Base-by-base conservation (phyloP, 1,140 invertebrate genomes). In the Leptopilina boulardi region DNA sequence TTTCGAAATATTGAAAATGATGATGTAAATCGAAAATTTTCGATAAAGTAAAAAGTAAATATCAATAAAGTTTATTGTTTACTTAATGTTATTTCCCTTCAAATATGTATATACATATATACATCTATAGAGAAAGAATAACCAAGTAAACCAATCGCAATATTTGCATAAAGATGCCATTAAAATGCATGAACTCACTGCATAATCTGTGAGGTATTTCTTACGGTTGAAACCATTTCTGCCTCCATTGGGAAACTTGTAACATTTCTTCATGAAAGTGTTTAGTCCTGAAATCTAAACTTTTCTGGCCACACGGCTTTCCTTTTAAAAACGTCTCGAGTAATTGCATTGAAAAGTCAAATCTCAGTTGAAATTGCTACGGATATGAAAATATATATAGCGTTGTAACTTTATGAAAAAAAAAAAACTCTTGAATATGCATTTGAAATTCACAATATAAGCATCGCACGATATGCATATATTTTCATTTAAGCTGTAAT, bases 311-410 rank as follows among this genome's bases (percentile, higher is more conserved):
- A 13, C 34, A 9, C 9, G 34, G 59, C 23, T 66, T 30, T 15
- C 42, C 3, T 3, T 23, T 66, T 34, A 66, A 66, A 66, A 66
- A 30, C 11, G 23, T 30, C 26, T 6, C 26, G 26, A 66, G 26
- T 66, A 66, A 66, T 66, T 66, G 23, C 59, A 66, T 66, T 66
- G 21, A 66, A 66, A 66, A 66, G 59, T 66, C 59, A 66, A 66
- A 30, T 66, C 59, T 34, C 23, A 51, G 47, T 51, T 66, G 21
- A 66, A 30, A 66, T 34, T 66, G 59, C 26, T 30, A 3, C 26
- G 26, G 26, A 30, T n/a, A 66, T 30, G 59, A 66, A 66, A 66
- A 34, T 66, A 34, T n/a, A 66, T 6, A 38, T 38, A 38, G 8
- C 34, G 34, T 11, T 5, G 3, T 15, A 66, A 34, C 23, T n/a